Conservation (phyloP, 2,113 vertebrate species). For the Phylloscopus trochilus region DNA sequence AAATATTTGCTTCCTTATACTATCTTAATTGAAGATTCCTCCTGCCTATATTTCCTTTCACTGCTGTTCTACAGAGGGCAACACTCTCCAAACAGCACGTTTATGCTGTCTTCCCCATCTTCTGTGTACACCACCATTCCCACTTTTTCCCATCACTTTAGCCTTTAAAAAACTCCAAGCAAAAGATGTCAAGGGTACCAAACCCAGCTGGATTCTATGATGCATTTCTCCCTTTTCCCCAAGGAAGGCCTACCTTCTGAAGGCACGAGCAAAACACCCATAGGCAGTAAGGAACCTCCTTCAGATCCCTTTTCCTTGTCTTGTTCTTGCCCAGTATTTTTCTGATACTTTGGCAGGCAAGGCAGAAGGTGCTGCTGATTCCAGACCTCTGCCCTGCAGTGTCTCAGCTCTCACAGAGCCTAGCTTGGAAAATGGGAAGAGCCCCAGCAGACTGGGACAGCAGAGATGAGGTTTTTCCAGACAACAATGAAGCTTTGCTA, state of each 20-base stretch:
- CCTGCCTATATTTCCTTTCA: conserved; percentile 10
- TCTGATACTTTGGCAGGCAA: not conserved
- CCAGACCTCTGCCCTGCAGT: not conserved
- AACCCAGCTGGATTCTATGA: not conserved
- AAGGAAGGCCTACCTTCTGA: not conserved
- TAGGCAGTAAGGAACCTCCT: not conserved
- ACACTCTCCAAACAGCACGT: not conserved
- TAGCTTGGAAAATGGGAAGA: not conserved
- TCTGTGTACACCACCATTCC: not conserved
- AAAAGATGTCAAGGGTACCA: not conserved
- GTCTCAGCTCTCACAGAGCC: not conserved
- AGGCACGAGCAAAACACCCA: not conserved
- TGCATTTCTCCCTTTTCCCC: not conserved
- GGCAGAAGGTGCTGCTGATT: not conserved
- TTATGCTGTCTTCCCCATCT: not conserved
- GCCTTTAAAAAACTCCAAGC: not conserved
- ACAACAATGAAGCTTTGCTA: not conserved
- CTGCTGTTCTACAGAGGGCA: not conserved
- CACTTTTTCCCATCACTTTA: not conserved
- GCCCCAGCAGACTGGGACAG: not conserved
- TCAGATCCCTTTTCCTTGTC: not conserved
- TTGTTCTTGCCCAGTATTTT: not conserved
- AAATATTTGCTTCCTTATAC: conserved; percentile 62
- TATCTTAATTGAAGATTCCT: conserved; percentile 57
- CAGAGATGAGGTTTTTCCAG: not conserved